Evolutionary conservation across 2,888 invertebrate species (phyloP), one percentile per base, ranked within the genome.

Genomic region (Cosmopolites sordidus): DNA sequence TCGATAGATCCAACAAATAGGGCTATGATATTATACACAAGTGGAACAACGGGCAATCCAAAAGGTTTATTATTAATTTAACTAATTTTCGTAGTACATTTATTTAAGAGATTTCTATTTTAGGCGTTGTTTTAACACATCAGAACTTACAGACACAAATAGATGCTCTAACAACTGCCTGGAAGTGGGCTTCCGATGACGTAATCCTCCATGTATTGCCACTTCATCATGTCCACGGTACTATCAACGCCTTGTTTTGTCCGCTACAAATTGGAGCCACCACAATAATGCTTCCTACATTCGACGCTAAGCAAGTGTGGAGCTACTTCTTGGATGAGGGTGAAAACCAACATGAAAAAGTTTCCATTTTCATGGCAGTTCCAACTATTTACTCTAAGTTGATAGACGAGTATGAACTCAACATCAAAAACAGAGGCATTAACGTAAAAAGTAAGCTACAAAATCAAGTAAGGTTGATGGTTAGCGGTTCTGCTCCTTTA

Each of bases 281-380:
- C 75, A 76, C 84, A 18, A 76, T 82, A 2, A 81, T 87, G 82
- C 72, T 84, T n/a, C 78, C 81, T 0, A 81, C 82, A 62, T 88
- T 86, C 72, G 80, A 86, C 62, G 75, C 83, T 1, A 75, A 78
- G 43, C 73, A 76, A 59, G 87, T 90, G 0, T 89, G 90, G 89
- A 78, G 81, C 1, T 77, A 83, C 2, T 74, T 91, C 12, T 74
- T 90, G 5, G 85, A 84, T 27, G 79, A 84, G 54, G 83, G 85
- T 60, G 75, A 81, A 17, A 85, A 84, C 27, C 79, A 84, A 54
- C 83, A 85, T 60, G 75, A 81, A 17, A 76, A 83, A 37, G 79
- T 89, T n/a, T 87, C 84, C 39, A 78, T 89, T 48, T 87, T 89
- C 68, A 90, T 92, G 83, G 94, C 87, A n/a, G 92, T 93, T 33